Percentiles rank a stretch among this genome's conserved stretches.
phyloP scores from a whole-genome alignment of 1,140 invertebrate genomes.

The Brachionus angularis region DNA sequence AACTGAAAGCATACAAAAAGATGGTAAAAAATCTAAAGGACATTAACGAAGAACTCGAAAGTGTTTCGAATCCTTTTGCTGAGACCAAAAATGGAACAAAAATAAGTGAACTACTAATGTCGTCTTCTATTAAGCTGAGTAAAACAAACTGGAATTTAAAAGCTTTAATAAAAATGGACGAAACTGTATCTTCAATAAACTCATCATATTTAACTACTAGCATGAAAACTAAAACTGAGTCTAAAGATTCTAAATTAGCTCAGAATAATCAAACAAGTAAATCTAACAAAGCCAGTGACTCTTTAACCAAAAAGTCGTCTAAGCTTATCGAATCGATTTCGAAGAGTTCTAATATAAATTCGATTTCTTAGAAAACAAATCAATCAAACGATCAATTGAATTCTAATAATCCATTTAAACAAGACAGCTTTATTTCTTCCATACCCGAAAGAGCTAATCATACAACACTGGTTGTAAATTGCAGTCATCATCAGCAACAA shows the following conservation, averaged over 20 bases:
- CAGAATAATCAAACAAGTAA: too few relatives aligned
- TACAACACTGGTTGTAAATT: background rate
- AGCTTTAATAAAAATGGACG: conserved; percentile 25
- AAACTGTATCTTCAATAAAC: conserved; percentile 21
- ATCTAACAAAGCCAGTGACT: conserved; percentile 12
- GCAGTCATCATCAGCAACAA: background rate
- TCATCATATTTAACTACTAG: conserved; percentile 11
- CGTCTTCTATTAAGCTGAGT: conserved; percentile 20
- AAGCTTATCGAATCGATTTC: conserved; percentile 36
- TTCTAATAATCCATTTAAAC: too few relatives aligned
- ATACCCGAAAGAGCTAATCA: conserved; percentile 30
- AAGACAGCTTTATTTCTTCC: conserved; percentile 28
- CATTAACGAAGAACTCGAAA: conserved; percentile 35
- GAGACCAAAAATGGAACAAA: background rate
- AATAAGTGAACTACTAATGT: conserved; percentile 15
- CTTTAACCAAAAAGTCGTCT: conserved; percentile 27
- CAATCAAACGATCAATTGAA: too few relatives aligned
- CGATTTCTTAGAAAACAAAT: too few relatives aligned
- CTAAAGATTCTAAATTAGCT: background rate
- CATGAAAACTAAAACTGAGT: background rate
- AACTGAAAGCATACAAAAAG: too few relatives aligned
- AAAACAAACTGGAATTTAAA: conserved; percentile 4
- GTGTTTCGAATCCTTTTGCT: background rate
- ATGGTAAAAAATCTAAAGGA: conserved; percentile 16
- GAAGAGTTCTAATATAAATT: conserved; percentile 26